Base-by-base conservation (phyloP, 2,888 invertebrate genomes). In the Cyaniris semiargus region DNA sequence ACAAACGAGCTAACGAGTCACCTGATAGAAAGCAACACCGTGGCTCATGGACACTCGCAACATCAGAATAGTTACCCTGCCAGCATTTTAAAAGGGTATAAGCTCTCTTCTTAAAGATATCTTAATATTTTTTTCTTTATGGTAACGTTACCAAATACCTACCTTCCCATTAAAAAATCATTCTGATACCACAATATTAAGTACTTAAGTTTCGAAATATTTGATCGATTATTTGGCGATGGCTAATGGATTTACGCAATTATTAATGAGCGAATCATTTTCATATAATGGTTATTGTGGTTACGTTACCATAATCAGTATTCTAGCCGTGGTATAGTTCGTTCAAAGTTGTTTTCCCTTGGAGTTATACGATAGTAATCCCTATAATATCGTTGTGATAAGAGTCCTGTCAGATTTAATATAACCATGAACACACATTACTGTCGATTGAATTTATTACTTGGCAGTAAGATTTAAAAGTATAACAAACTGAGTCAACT, bases 241-340 rank as follows among this genome's bases (percentile, higher is more conserved):
- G 66, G 13, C 27, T 66, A 66, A 66, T 66, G 18, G 27, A 27
- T 66, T 66, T 27, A 66, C 27, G 15, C 66, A 66, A 66, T 66
- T 27, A 66, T 18, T 27, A 66, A 60, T 23, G 60, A 60, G 60
- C 60, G 13, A 60, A 27, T 60, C 60, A 13, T 60, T 23, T 60
- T 60, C n/a, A 23, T 60, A 60, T 60, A 13, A 60, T 60, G 23
- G 13, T 10, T 60, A 0, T 6, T 27, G 27, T 66, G 66, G 27
- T 31, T 66, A 66, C 66, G 66, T 66, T 66, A 66, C 6, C 66
- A 31, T 66, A 15, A 66, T 66, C 66, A 66, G 66, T 66, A 66
- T 66, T 66, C 66, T 66, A 66, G 31, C 1, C 15, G 18, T 27
- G 66, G 13, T 4, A 13, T 10, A 13, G 10, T 44, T 44, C 0